Evolutionary conservation across 2,888 invertebrate genomes (phyloP).

Genomic region (Drosophila lutescens): DNA sequence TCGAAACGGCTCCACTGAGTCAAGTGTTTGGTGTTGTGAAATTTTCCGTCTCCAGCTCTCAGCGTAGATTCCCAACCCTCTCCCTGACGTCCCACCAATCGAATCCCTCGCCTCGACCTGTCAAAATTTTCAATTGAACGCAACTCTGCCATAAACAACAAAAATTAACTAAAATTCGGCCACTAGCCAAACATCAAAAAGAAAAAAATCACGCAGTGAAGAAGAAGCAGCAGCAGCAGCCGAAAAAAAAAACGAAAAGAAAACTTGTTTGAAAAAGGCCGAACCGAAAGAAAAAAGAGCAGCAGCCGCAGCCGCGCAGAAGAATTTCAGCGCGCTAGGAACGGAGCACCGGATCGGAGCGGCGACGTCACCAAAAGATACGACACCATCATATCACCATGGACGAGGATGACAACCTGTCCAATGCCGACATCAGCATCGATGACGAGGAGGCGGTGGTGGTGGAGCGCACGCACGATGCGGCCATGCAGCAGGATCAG

Average conservation of each 20-base stretch:
- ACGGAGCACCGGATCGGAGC: conserved; percentile 39
- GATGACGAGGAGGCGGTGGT: conserved; percentile 60
- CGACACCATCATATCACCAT: conserved; percentile 51
- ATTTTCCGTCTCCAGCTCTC: conserved; percentile 36
- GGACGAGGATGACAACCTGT: conserved; percentile 82
- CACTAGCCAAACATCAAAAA: conserved; percentile 13
- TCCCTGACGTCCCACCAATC: not conserved
- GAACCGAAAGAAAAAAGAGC: conserved; percentile 27
- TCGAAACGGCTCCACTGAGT: conserved; percentile 49
- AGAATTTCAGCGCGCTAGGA: conserved; percentile 37
- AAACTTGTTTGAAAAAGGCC: conserved; percentile 75
- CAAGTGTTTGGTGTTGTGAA: conserved; percentile 58
- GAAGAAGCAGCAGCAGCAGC: conserved; percentile 40
- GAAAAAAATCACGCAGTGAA: conserved; percentile 20
- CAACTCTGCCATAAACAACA: conserved; percentile 9
- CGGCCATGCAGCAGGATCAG: conserved; percentile 43
- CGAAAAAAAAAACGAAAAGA: conserved; percentile 57
- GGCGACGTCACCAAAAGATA: conserved; percentile 68
- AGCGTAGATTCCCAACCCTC: not conserved
- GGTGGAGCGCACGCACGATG: conserved; percentile 9
- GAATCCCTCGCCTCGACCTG: not conserved
- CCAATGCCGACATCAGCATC: conserved; percentile 73
- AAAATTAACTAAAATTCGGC: conserved; percentile 1
- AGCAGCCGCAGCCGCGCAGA: conserved; percentile 14
- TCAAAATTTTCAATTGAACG: conserved; percentile 38